Evolutionary conservation across 2,113 vertebrate species (phyloP), one percentile per base, ranked within the genome.

Genomic region (Nesoenas mayeri): DNA sequence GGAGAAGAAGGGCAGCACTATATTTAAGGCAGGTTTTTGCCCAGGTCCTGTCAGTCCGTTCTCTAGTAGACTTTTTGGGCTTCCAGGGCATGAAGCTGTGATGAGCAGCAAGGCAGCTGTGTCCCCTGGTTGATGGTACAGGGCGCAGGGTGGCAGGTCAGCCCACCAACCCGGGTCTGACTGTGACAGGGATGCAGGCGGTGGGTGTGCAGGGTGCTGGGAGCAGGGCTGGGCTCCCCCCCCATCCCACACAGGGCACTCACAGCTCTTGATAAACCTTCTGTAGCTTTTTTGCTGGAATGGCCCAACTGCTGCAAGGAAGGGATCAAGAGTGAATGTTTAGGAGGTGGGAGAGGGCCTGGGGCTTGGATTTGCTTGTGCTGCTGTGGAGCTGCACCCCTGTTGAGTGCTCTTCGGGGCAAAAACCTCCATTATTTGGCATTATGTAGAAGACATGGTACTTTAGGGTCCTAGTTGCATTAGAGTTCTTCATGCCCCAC

Each of bases 181-280:
- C n/a, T 0, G 0, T 0, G 8, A 2, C 13, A 31, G 44, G 48
- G 51, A 36, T 56, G 82, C 11, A 44, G 44, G 11, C 2, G 2
- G 42, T 26, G 60, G 25, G n/a, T 67, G 38, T 3, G 4, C 15
- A 2, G 66, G 44, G 61, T 42, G 48, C 40, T 40, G 36, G 34
- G 48, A 77, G 56, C 16, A 2, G 62, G 36, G 34, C 31, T 50
- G 53, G 15, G 15, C 7, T 64, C 6, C 21, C 12, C 20, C 13
- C 22, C 32, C 3, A 0, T 48, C 89, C 57, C 1, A 0, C 44
- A 34, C 42, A 10, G 42, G 42, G 42, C 42, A 44, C 36, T 51
- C 9, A 6, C 18, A 15, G 36, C 32, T 15, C 38, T 22, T 2
- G 8, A 72, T 32, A 0, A 71, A 65, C n/a, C 17, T 36, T 10